Evolutionary conservation across 2,888 invertebrate genomes (phyloP), one percentile per base, ranked within the genome.

Genomic region (Drosophila austrosaltans): DNA sequence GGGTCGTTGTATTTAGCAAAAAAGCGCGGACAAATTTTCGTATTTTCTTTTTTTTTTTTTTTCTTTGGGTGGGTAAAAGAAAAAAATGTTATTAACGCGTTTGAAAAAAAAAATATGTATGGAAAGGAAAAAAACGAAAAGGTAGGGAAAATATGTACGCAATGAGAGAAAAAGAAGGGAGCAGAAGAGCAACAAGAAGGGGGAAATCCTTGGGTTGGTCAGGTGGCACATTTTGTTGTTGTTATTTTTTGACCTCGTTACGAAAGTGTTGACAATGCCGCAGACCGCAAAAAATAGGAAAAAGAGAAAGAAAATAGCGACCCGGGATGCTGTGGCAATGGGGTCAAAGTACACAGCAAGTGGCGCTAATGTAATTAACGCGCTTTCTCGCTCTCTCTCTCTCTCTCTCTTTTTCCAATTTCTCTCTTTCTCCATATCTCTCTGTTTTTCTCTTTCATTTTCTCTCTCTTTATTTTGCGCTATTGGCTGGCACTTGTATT

Each of bases 361-460:
- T 75, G 75, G 25, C 66, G 76, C 78, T 76, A 81, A 88, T 77
- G 71, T 79, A 88, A 86, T 88, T 86, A 88, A 84, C 81, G 81
- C 61, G 57, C 70, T 71, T 63, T 44, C 16, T 6, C 20, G 10
- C 57, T 22, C 61, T 32, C 63, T 10, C 25, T 30, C 25, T 22
- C 62, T 56, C 53, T 8, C 60, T 62, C 36, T 16, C 16, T 44
- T 22, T 53, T 28, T 25, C n/a, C 40, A 57, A 36, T 48, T 12
- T 54, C 58, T 56, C 63, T 65, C 65, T 65, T 44, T 61, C 61
- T 57, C 61, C 58, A 1, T 36, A 10, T 56, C 16, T 20, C 48
- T 28, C 28, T 42, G 60, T 44, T 10, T 36, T 28, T 53, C 42
- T 59, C 59, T 32, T 32, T 58, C 48, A 42, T n/a, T 54, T 58